Conservation (phyloP, 2,113 vertebrate genomes). For the Vicugna pacos region DNA sequence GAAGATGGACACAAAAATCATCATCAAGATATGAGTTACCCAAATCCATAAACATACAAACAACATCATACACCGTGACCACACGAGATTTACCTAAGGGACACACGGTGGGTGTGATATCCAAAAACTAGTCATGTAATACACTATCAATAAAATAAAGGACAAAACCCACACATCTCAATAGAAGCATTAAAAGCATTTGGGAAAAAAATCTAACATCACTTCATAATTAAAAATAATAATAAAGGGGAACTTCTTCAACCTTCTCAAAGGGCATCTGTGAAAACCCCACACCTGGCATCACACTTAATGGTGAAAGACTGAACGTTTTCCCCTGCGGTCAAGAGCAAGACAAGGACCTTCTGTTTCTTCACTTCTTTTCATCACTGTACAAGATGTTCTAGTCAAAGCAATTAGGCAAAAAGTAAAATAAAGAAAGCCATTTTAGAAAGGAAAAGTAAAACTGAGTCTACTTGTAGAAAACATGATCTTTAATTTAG, state of each 20-base stretch:
- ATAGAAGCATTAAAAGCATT: background rate
- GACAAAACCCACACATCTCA: background rate
- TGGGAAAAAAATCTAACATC: background rate
- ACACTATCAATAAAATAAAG: background rate
- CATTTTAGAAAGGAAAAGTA: slow-evolving; percentile 11
- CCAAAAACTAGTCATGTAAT: background rate
- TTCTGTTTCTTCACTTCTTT: background rate
- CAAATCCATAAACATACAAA: background rate
- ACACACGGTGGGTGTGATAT: background rate
- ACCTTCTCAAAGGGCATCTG: background rate
- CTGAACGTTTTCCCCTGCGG: background rate
- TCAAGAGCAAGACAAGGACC: background rate
- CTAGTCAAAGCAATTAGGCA: background rate
- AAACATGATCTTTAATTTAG: background rate
- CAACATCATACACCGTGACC: background rate
- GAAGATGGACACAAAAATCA: background rate
- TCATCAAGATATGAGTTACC: background rate
- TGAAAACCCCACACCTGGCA: background rate
- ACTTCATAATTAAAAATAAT: background rate
- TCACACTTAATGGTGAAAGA: background rate
- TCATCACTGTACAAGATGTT: background rate
- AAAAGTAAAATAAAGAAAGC: background rate
- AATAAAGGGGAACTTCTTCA: background rate
- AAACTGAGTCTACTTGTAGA: background rate
- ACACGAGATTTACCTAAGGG: background rate